These are phyloP conservation scores for Amphiprion percula DNA, from an alignment of 2,113 vertebrate species.

Conservation along the genomic window DNA sequence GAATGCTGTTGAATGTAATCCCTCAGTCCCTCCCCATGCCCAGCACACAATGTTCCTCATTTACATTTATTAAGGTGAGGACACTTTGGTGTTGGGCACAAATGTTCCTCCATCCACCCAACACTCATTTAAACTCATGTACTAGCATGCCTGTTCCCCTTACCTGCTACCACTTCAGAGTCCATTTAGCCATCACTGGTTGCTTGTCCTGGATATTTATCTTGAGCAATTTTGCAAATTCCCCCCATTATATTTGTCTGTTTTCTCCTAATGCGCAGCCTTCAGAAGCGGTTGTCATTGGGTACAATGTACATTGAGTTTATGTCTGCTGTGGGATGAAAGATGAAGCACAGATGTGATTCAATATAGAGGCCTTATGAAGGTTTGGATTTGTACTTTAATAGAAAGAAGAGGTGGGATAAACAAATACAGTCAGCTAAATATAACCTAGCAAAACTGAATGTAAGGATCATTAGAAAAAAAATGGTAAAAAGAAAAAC, in stretches of 20 bases:
- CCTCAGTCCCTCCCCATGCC: neutral
- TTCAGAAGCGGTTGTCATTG: conserved; percentile 57
- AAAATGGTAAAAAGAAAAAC: neutral
- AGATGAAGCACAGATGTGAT: conserved; percentile 18
- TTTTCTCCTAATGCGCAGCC: conserved; percentile 45
- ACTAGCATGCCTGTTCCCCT: neutral
- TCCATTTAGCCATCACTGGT: conserved; percentile 35
- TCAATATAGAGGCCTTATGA: neutral
- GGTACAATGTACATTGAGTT: conserved; percentile 31
- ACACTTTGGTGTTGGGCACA: neutral
- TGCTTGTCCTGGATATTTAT: conserved; percentile 7
- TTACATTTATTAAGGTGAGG: neutral
- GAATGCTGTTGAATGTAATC: neutral
- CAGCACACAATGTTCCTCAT: neutral
- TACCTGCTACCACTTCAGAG: conserved; percentile 40
- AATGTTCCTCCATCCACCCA: neutral
- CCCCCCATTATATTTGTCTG: conserved; percentile 14
- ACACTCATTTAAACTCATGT: neutral
- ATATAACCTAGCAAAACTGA: conserved; percentile 1
- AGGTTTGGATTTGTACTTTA: conserved; percentile 29
- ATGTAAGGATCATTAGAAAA: conserved; percentile 8
- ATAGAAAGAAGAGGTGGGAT: neutral
- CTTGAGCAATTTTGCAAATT: neutral
- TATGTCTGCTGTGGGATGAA: conserved; percentile 13
- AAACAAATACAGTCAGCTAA: conserved; percentile 31